Base-by-base conservation (phyloP, 2,888 invertebrate species). In the Lithophane semibrunnea region DNA sequence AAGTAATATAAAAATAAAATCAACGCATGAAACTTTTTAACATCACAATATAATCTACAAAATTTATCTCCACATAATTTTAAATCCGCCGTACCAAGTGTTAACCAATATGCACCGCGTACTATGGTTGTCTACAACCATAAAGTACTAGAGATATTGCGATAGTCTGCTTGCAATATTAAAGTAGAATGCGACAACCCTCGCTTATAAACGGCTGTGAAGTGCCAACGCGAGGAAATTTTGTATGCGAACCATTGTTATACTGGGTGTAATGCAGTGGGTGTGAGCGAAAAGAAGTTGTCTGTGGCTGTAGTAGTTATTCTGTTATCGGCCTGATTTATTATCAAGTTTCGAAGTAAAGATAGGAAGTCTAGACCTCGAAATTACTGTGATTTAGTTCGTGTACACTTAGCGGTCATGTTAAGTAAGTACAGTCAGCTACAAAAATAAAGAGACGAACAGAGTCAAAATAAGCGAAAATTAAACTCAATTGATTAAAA, bases 131-230 rank as follows among this genome's bases (percentile, higher is more conserved):
- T 75, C 67, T 71, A 70, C 67, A 13, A 42, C 66, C 83, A 75
- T 76, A 83, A 76, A 85, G 61, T 66, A 52, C 67, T 47, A n/a
- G 75, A 80, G 77, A 83, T 85, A 83, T 76, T 75, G 86, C 80
- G 75, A 85, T 85, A 86, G 80, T 47, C 73, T 77, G 83, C 86
- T 68, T 76, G 86, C 84, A 77, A 75, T 85, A 86, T 83, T 85
- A 80, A 86, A 83, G 79, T 67, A 82, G 66, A 84, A 69, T 66
- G 83, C 73, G 86, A 79, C 84, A 82, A 68, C 74, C 69, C 68
- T 75, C 69, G 68, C 75, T 73, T 82, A 74, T 85, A 66, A 85
- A 72, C 65, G 58, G 60, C 68, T 77, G 42, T 54, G 44, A 72
- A 77, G 67, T 76, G 85, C 74, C 72, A 47, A 82, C 72, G 74